phyloP scores from a whole-genome alignment of 1,140 invertebrate species.

The Trinorchestia longiramus region DNA sequence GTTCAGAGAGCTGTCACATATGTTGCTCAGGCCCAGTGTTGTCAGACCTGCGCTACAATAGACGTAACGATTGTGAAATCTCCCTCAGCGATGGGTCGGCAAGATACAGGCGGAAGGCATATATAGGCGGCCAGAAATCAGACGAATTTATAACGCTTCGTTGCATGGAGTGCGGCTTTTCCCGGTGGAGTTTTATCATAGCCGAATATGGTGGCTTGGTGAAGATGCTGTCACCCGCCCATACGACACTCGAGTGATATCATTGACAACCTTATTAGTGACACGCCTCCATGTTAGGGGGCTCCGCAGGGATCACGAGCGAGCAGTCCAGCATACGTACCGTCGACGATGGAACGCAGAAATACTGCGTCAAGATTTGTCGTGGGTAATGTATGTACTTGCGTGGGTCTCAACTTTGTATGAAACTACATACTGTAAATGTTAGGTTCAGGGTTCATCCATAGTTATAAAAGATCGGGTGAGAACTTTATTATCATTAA shows the following conservation, averaged over 20 bases:
- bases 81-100: conserved; percentile 29
- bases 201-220: conserved; percentile 39
- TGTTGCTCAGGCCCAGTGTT: conserved; percentile 45
- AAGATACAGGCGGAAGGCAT: conserved; percentile 39
- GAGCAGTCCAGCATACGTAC: not conserved
- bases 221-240: conserved; percentile 25
- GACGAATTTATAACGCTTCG: conserved; percentile 25
- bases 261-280: conserved; percentile 45
- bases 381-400: not conserved
- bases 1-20: conserved; percentile 52
- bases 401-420: not conserved
- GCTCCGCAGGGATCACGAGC: conserved; percentile 3
- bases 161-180: conserved; percentile 26
- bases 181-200: conserved; percentile 34
- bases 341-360: not conserved
- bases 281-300: not conserved
- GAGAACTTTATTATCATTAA: not conserved
- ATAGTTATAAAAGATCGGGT: not conserved
- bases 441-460: not conserved
- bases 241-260: conserved; percentile 27
- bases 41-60: conserved; percentile 49
- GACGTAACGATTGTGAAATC: conserved; percentile 54
- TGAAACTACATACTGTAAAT: not conserved
- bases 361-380: conserved; percentile 21
- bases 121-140: conserved; percentile 41